phyloP scores from a whole-genome alignment of 2,888 invertebrate species.

The Luperina testacea region DNA sequence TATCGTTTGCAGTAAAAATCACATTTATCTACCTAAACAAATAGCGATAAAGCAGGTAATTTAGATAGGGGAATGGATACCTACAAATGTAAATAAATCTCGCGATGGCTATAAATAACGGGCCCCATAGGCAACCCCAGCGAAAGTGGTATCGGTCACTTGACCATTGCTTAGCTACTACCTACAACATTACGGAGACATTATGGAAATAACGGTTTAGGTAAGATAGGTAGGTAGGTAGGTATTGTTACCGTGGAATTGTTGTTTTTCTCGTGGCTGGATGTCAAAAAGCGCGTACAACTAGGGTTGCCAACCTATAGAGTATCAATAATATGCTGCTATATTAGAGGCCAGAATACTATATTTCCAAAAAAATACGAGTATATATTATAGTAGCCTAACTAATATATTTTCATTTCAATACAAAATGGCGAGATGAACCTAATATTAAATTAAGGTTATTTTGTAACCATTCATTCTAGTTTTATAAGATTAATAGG shows the following conservation, averaged over 20 bases:
- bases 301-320: not conserved
- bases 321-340: too few relatives aligned
- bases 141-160: slow-evolving; percentile 42
- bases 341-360: too few relatives aligned
- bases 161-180: slow-evolving; percentile 31
- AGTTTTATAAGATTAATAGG: too few relatives aligned
- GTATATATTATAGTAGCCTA: too few relatives aligned
- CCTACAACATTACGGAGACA: slow-evolving; percentile 14
- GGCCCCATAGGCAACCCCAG: slow-evolving; percentile 47
- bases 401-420: too few relatives aligned
- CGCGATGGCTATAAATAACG: slow-evolving; percentile 77
- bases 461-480: too few relatives aligned
- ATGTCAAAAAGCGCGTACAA: not conserved
- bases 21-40: slow-evolving; percentile 78
- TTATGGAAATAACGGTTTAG: not conserved
- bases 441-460: too few relatives aligned
- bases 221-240: not conserved
- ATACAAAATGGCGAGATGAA: too few relatives aligned
- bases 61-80: slow-evolving; percentile 83
- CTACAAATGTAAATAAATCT: slow-evolving; percentile 81
- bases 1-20: slow-evolving; percentile 79
- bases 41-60: slow-evolving; percentile 82
- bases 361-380: too few relatives aligned
- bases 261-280: not conserved
- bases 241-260: too few relatives aligned